A percentile compares a stretch with the other conserved stretches of the same genome.
phyloP scores from a whole-genome alignment of 1,140 invertebrate species.

The Trichoplusia ni region DNA sequence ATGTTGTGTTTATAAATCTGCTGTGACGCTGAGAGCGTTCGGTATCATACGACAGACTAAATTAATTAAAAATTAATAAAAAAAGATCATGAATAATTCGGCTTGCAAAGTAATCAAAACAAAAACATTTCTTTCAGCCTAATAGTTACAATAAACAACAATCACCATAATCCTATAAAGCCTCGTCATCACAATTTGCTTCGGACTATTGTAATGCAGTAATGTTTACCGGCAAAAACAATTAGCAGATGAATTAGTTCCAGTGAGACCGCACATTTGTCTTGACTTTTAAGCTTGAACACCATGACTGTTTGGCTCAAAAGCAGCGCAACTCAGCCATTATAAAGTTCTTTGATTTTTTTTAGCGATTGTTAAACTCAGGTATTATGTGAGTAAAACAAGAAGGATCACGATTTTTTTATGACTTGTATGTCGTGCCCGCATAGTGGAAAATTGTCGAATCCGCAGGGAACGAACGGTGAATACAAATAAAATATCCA shows the following conservation, averaged over 20 bases:
- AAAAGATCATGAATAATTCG: too few relatives aligned
- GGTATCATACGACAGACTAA: too few relatives aligned
- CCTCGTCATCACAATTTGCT: background rate
- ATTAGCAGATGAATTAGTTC: constrained; percentile 6
- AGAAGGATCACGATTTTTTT: constrained; percentile 3
- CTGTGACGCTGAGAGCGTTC: too few relatives aligned
- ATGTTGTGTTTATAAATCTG: too few relatives aligned
- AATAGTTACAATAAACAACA: too few relatives aligned
- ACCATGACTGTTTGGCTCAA: too few relatives aligned
- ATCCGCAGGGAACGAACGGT: constrained; percentile 7
- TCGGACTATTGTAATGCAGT: background rate
- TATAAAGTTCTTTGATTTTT: background rate
- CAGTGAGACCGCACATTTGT: background rate
- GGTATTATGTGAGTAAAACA: too few relatives aligned
- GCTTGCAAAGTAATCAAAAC: too few relatives aligned
- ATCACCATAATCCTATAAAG: too few relatives aligned
- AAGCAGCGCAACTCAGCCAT: too few relatives aligned
- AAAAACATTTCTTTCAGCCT: too few relatives aligned
- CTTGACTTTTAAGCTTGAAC: background rate
- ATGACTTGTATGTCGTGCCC: constrained; percentile 28
- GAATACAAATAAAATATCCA: constrained; percentile 26
- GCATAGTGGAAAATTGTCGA: constrained; percentile 39
- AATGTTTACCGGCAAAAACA: constrained; percentile 5
- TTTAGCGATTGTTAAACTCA: constrained; percentile 11
- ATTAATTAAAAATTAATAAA: too few relatives aligned